Evolutionary conservation across 1,140 invertebrate genomes (phyloP).

Genomic region (Cyclargus thomasi): DNA sequence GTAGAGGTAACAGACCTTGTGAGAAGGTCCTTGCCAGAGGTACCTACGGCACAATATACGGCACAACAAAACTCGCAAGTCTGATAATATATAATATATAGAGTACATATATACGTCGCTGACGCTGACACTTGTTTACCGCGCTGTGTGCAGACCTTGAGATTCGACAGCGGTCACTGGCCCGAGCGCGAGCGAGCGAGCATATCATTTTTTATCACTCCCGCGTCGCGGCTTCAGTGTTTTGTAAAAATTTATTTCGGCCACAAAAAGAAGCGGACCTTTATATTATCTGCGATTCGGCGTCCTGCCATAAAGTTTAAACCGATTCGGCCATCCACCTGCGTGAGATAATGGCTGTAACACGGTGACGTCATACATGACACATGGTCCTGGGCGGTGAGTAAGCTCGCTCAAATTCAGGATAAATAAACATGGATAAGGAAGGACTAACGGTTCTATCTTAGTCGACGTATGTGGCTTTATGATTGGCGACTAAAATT

Average conservation of each 20-base stretch:
- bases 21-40: no score
- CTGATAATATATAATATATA: no score
- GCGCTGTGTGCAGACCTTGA: constrained; percentile 64
- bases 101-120: neutral
- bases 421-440: neutral
- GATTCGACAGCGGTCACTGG: constrained; percentile 67
- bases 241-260: constrained; percentile 20
- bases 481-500: neutral
- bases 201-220: constrained; percentile 51
- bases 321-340: neutral
- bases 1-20: no score
- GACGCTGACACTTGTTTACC: constrained; percentile 60
- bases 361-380: neutral
- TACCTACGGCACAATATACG: no score
- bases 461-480: neutral
- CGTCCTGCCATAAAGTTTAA: constrained; percentile 27
- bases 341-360: neutral
- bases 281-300: constrained; percentile 32
- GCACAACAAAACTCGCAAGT: no score
- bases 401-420: neutral
- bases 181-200: constrained; percentile 46
- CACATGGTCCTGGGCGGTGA: neutral
- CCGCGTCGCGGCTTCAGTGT: constrained; percentile 26
- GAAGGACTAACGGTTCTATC: neutral
- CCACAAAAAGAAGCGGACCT: neutral